Base-by-base conservation (phyloP, 2,113 vertebrate genomes). In the Oreochromis niloticus region DNA sequence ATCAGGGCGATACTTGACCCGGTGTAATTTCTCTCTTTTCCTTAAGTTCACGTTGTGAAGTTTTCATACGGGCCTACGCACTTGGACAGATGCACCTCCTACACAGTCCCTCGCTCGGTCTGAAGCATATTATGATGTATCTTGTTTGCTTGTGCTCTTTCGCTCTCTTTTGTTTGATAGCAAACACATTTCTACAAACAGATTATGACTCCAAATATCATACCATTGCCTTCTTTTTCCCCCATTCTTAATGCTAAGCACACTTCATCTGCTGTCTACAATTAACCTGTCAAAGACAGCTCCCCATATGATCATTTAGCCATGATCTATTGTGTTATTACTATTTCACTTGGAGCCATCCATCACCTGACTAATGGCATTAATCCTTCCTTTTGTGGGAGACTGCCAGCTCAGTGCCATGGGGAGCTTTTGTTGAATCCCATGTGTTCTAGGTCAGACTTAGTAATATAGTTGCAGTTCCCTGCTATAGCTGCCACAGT, bases 301-400 rank as follows among this genome's bases (percentile, higher is more conserved):
- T 85, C 87, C 78, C 56, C 61, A 30, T 27, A 7, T 83, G 80
- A 89, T 80, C 82, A 88, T 90, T 89, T 87, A 84, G 86, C 85
- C 54, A 61, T 93, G 88, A 93, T 93, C 87, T 90, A 91, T 89
- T 90, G 54, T 87, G 83, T 91, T 91, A 90, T 90, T 90, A 90
- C 83, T 50, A 11, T 83, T 84, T 83, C 63, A 61, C 87, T 59
- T 24, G 56, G 24, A 88, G 85, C 61, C 84, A 93, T 94, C 83
- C 84, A 87, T 93, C 91, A 91, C 79, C 73, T 86, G 61, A 61
- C 85, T 90, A 84, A 93, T 93, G 81, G 84, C 85, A 92, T 93
- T 91, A 93, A 93, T 94, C 89, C 84, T 71, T 84, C 56, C 7
- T 16, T 87, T 81, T 90, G 91, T 32, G 85, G 56, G 30, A 57